Conservation (phyloP, 2,888 invertebrate genomes). For the Hypsopygia costalis region DNA sequence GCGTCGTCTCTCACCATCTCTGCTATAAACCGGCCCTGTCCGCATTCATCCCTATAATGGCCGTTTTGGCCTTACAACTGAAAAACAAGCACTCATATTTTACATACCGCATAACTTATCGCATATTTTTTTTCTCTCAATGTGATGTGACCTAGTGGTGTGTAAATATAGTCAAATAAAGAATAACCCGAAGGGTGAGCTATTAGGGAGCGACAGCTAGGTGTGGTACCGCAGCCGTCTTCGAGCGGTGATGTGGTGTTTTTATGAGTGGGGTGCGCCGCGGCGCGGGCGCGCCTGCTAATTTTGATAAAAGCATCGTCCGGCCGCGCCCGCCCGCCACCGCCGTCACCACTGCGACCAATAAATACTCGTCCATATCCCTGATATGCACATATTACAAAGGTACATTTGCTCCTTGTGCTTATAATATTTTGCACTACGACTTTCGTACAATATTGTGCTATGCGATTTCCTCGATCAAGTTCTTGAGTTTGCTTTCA, state of each 20-base stretch:
- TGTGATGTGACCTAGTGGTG: slow-evolving; percentile 1
- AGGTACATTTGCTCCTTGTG: background rate
- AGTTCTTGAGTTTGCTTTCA: too few relatives aligned
- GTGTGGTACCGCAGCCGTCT: slow-evolving; percentile 61
- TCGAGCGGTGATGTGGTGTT: slow-evolving; percentile 65
- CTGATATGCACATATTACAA: slow-evolving; percentile 7
- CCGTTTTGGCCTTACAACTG: slow-evolving; percentile 16
- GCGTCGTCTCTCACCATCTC: slow-evolving; percentile 14
- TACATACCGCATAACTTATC: background rate
- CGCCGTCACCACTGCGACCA: slow-evolving; percentile 47
- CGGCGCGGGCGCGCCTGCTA: slow-evolving; percentile 67
- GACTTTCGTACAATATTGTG: background rate
- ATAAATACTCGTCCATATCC: slow-evolving; percentile 42
- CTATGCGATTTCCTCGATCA: too few relatives aligned
- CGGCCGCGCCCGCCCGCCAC: slow-evolving; percentile 60
- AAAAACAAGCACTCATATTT: slow-evolving; percentile 2
- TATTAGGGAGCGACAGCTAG: slow-evolving; percentile 61
- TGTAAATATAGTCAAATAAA: slow-evolving; percentile 1
- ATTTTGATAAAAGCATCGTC: slow-evolving; percentile 78
- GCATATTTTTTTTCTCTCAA: background rate
- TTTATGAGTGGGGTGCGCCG: slow-evolving; percentile 75
- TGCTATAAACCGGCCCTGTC: slow-evolving; percentile 14
- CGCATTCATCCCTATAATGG: slow-evolving; percentile 18
- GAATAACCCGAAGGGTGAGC: slow-evolving; percentile 37
- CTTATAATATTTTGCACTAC: background rate